Conservation (phyloP, 64 coral and sea anemone species). For the Pachyseris speciosa region DNA sequence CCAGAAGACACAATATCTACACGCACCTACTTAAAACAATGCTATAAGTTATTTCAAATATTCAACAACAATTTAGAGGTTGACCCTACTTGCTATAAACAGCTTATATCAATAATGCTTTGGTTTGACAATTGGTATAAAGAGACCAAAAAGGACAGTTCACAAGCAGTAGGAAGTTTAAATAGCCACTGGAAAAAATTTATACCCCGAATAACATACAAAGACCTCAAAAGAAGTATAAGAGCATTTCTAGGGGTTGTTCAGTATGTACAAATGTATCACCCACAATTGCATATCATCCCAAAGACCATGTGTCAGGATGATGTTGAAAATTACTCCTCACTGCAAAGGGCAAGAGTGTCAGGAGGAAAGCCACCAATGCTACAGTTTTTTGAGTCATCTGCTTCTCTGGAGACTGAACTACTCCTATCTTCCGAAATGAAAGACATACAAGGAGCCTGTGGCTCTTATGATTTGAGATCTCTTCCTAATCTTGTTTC, state of each 20-base stretch:
- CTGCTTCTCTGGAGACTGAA: conserved; percentile 9
- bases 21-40: conserved; percentile 22
- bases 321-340: conserved; percentile 73
- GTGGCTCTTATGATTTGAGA: conserved; percentile 34
- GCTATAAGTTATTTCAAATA: conserved; percentile 36
- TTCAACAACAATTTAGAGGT: conserved; percentile 46
- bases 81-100: conserved; percentile 25
- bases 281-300: conserved; percentile 33
- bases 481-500: conserved; percentile 50
- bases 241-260: conserved; percentile 50
- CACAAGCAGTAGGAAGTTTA: background rate
- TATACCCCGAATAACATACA: conserved; percentile 28
- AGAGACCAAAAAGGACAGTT: background rate
- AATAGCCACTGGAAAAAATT: conserved; percentile 49
- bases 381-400: conserved; percentile 53
- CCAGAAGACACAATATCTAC: conserved; percentile 47
- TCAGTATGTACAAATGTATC: conserved; percentile 59
- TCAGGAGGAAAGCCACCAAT: conserved; percentile 52
- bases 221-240: conserved; percentile 39
- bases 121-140: conserved; percentile 43
- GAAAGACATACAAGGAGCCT: conserved; percentile 23
- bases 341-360: conserved; percentile 44
- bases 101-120: conserved; percentile 6
- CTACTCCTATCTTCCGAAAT: conserved; percentile 37
- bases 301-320: conserved; percentile 68